phyloP scores from a whole-genome alignment of 1,140 invertebrate species.

The Cherax destructor region DNA sequence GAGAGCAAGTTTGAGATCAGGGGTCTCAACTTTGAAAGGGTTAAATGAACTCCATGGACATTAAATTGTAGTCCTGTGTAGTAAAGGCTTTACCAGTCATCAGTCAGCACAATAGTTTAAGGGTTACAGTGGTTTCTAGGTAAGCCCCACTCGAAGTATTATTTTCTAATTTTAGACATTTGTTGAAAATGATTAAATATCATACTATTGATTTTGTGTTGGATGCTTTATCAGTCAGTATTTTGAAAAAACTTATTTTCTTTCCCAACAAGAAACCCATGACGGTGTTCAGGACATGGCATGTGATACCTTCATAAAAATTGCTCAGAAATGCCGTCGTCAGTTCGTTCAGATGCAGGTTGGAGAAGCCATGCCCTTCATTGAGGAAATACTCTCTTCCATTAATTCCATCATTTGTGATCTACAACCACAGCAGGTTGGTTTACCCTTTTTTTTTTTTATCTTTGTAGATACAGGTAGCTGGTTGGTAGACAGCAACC shows the following conservation, averaged over 20 bases:
- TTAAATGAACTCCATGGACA: too few relatives aligned
- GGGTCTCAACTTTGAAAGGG: too few relatives aligned
- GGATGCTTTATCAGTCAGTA: background rate
- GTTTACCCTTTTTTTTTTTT: background rate
- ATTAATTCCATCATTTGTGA: conserved; percentile 99
- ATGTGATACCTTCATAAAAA: conserved; percentile 99
- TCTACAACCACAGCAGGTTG: conserved; percentile 95
- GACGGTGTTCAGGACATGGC: conserved; percentile 99
- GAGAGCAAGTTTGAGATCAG: too few relatives aligned
- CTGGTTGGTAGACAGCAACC: too few relatives aligned
- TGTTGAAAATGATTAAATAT: too few relatives aligned
- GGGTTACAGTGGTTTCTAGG: too few relatives aligned
- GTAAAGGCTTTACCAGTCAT: too few relatives aligned
- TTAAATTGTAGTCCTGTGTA: too few relatives aligned
- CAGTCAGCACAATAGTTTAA: too few relatives aligned
- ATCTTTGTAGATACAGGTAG: too few relatives aligned
- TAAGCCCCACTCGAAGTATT: too few relatives aligned
- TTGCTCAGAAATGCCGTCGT: conserved; percentile 98
- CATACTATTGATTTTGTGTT: background rate
- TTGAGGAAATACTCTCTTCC: conserved; percentile 97
- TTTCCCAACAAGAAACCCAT: conserved; percentile 89
- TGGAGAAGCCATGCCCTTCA: conserved; percentile 97
- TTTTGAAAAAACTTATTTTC: conserved; percentile 27
- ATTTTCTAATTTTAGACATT: too few relatives aligned
- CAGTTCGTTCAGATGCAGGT: conserved; percentile 98